These are phyloP conservation scores for Keiferia lycopersicella DNA, from an alignment of 2,888 invertebrate genomes.

Conservation along the genomic window DNA sequence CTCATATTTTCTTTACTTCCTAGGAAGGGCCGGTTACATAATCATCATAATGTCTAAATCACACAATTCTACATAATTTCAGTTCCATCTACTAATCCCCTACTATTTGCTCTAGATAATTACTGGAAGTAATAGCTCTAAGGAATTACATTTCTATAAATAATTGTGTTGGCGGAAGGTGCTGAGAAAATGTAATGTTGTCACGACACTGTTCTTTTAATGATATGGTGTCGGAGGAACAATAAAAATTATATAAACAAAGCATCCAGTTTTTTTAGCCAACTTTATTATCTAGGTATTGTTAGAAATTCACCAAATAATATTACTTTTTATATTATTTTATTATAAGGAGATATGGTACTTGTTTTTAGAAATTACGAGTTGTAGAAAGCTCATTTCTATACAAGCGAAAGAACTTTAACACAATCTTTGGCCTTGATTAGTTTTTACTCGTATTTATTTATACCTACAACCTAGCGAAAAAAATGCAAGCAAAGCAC, in stretches of 20 bases:
- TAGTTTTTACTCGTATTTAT: too few relatives aligned
- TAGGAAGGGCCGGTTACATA: constrained; percentile 30
- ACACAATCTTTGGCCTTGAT: too few relatives aligned
- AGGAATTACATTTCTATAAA: not conserved
- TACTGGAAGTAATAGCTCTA: constrained; percentile 14
- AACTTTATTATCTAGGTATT: not conserved
- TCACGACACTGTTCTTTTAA: constrained; percentile 1
- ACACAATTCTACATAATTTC: constrained; percentile 31
- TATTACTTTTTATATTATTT: too few relatives aligned
- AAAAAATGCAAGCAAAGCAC: too few relatives aligned
- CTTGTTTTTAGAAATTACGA: too few relatives aligned
- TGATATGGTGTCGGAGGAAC: not conserved
- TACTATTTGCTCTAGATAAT: constrained; percentile 27
- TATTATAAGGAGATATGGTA: too few relatives aligned
- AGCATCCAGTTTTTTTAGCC: not conserved
- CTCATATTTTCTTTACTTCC: constrained; percentile 30
- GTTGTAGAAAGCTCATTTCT: too few relatives aligned
- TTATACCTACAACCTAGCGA: too few relatives aligned
- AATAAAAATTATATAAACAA: not conserved
- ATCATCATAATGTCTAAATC: constrained; percentile 28
- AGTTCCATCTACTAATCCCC: constrained; percentile 25
- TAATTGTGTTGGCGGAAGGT: not conserved
- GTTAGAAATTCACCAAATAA: too few relatives aligned
- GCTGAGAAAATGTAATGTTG: constrained; percentile 8
- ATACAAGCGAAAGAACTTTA: too few relatives aligned